Evolutionary conservation across 35 echinoderm and acorn worm species (phyloP).

Genomic region (Holothuria glaberrima): DNA sequence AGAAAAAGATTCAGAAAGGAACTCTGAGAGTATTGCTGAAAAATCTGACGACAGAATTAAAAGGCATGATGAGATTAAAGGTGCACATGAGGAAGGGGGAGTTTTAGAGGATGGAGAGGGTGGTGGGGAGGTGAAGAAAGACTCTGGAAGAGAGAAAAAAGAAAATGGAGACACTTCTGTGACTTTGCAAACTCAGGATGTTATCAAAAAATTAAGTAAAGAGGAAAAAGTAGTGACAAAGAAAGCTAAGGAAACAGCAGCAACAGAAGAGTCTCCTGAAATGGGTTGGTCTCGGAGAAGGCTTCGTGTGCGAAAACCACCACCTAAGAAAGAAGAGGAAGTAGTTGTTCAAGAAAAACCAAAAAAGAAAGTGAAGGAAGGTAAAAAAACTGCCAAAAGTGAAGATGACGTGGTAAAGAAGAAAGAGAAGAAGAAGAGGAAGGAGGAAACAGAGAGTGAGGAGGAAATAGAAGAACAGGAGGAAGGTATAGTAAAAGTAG

Average conservation of each 20-base stretch:
- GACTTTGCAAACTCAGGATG: not conserved
- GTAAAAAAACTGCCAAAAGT: not conserved
- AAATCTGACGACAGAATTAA: not conserved
- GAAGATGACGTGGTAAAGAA: too few relatives aligned
- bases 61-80: not conserved
- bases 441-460: too few relatives aligned
- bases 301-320: constrained; percentile 6
- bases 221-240: not conserved
- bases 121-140: not conserved
- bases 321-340: constrained; percentile 34
- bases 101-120: not conserved
- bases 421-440: too few relatives aligned
- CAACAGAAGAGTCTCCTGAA: constrained; percentile 10
- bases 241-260: not conserved
- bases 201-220: constrained; percentile 8
- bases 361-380: not conserved
- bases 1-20: not conserved
- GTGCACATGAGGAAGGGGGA: not conserved
- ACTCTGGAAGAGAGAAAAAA: not conserved
- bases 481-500: too few relatives aligned
- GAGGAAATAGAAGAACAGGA: too few relatives aligned
- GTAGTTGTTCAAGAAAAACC: not conserved
- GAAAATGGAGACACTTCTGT: not conserved
- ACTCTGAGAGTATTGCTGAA: not conserved
- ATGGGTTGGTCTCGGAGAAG: constrained; percentile 2